Evolutionary conservation across 2,797 vertebrate species (phyloP).

Genomic region (Dipus sagitta): DNA sequence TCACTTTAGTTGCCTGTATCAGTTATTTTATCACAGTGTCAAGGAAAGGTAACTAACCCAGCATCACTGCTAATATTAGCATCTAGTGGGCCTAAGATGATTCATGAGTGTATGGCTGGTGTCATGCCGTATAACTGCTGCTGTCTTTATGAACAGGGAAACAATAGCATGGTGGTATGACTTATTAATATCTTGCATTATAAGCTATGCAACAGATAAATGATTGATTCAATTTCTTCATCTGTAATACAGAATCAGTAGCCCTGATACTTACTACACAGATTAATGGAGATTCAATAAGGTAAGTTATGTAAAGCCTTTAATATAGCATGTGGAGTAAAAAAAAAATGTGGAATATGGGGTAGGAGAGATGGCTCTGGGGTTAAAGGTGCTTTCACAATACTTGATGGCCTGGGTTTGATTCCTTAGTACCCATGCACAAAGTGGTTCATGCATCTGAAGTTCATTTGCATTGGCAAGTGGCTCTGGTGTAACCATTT

Average conservation of each 20-base stretch:
- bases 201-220: neutral
- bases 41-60: neutral
- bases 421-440: no score
- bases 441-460: no score
- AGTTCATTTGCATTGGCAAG: no score
- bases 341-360: neutral
- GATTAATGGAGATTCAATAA: neutral
- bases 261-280: neutral
- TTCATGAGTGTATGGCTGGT: neutral
- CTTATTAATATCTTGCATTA: constrained; percentile 11
- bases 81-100: neutral
- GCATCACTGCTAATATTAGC: neutral
- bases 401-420: no score
- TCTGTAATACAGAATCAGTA: neutral
- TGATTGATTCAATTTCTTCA: neutral
- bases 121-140: neutral
- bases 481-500: no score
- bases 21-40: neutral
- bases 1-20: neutral
- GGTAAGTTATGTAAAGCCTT: constrained; percentile 33
- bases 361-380: no score
- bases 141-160: neutral
- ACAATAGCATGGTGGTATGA: neutral
- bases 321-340: neutral
- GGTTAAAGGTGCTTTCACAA: no score